A percentile compares a stretch with the other conserved stretches of the same genome.
Evolutionary conservation across 2,797 vertebrate genomes (phyloP).

Genomic region (Distichodus sexfasciatus): DNA sequence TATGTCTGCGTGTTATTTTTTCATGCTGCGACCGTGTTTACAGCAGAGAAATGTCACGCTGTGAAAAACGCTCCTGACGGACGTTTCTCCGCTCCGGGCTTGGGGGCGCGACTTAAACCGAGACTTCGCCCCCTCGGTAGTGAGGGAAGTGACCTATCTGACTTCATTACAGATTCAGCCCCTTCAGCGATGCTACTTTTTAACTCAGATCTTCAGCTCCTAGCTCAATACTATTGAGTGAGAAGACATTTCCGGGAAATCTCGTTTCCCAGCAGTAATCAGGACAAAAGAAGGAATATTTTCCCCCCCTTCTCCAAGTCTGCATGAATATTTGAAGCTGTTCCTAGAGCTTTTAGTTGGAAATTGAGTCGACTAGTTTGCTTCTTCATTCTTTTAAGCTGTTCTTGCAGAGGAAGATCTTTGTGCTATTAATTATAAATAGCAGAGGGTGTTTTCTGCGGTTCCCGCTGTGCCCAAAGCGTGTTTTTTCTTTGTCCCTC

Average conservation of each 20-base stretch:
- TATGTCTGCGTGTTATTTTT: not conserved
- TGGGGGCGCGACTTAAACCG: no score
- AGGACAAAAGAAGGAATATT: constrained; percentile 42
- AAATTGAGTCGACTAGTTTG: not conserved
- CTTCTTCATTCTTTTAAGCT: constrained; percentile 45
- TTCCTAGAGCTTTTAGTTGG: constrained; percentile 22
- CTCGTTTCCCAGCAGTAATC: constrained; percentile 39
- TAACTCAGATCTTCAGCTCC: constrained; percentile 7
- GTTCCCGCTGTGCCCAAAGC: not conserved
- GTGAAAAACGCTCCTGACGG: constrained; percentile 19
- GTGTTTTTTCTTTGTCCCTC: not conserved
- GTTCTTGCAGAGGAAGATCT: constrained; percentile 52
- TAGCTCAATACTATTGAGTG: not conserved
- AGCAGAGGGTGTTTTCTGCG: not conserved
- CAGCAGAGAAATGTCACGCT: constrained; percentile 22
- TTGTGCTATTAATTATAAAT: constrained; percentile 42
- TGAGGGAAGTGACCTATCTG: constrained; percentile 32
- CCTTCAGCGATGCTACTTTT: not conserved
- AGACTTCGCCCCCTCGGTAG: constrained; percentile 9
- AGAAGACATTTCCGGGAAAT: constrained; percentile 37
- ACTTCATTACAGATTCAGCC: constrained; percentile 27
- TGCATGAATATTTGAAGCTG: constrained; percentile 39
- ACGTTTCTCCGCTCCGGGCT: no score
- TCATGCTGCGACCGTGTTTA: constrained; percentile 26
- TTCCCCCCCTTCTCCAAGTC: constrained; percentile 16